Base-by-base conservation (phyloP, 1,140 invertebrate genomes). In the Drosophila sp. region DNA sequence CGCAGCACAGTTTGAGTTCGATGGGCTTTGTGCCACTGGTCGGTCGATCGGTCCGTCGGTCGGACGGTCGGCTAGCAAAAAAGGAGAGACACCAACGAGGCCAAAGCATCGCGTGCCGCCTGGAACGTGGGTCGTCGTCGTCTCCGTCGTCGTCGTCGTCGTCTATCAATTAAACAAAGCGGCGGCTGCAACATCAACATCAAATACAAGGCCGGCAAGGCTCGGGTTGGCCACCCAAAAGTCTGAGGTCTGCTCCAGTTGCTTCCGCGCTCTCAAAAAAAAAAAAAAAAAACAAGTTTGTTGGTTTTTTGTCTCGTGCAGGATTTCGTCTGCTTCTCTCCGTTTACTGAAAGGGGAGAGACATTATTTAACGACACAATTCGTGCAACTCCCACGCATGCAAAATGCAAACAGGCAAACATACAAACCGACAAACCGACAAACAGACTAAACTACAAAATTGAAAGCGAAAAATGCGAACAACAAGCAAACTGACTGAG, bases 91-190 rank as follows among this genome's bases (percentile, higher is more conserved):
- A 72, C 33, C 57, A 50, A 60, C 61, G 50, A 41, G 66, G 40
- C 57, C 72, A 75, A 47, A 63, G 32, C 60, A 79, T 65, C 68
- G 70, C 70, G 64, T 71, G 65, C 76, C 66, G 66, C 70, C 67
- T 74, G 61, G 60, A 75, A 69, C 83, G 83, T 87, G 82, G 82
- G 82, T 87, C 83, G 75, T 77, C 74, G 40, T 60, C 66, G 71
- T 66, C 55, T 2, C 33, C 33, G 8, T 38, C 35, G 35, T 10
- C 35, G 61, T 61, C 54, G 66, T 66, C 73, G 83, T 87, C 67
- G 83, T 86, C 83, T 86, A 86, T 86, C 83, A 86, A 86, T 86
- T 86, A 86, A 86, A 89, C 83, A 86, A 86, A 86, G 79, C 84
- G 79, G 73, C 73, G 63, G 83, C 74, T 69, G 79, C 81, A 75